These are phyloP conservation scores for Sebastes glaucus DNA, from an alignment of 2,797 vertebrate species.

Conservation along the genomic window DNA sequence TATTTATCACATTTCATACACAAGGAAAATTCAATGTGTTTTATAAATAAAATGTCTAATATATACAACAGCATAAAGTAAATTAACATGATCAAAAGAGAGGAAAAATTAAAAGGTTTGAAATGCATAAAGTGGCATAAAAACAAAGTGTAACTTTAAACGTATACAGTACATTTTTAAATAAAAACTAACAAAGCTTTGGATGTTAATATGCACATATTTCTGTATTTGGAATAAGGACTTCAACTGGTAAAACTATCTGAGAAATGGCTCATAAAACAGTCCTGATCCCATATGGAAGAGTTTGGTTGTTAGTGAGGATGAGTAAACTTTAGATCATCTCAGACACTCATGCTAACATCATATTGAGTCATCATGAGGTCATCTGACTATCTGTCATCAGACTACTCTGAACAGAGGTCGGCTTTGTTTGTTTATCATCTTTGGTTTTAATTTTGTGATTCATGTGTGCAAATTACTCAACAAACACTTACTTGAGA, in stretches of 20 bases:
- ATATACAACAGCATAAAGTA: background rate
- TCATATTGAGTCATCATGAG: conserved; percentile 21
- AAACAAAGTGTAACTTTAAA: background rate
- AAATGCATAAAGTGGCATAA: background rate
- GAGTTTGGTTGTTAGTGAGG: background rate
- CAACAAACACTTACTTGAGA: background rate
- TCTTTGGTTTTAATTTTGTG: background rate
- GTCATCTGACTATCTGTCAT: background rate
- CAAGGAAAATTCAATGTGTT: background rate
- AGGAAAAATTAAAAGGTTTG: background rate
- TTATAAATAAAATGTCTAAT: background rate
- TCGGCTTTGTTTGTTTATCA: background rate
- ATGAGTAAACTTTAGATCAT: conserved; percentile 32
- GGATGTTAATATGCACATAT: background rate
- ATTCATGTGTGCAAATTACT: background rate
- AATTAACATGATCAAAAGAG: background rate
- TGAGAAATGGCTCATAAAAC: background rate
- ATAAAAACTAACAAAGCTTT: background rate
- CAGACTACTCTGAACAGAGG: background rate
- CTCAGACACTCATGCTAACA: conserved; percentile 13
- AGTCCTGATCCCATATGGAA: background rate
- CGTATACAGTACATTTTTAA: background rate
- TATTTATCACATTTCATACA: background rate
- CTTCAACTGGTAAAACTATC: background rate
- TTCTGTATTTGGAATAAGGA: background rate